Evolutionary conservation across 2,113 vertebrate species (phyloP), one percentile per base, ranked within the genome.

Genomic region (Ranitomeya variabilis): DNA sequence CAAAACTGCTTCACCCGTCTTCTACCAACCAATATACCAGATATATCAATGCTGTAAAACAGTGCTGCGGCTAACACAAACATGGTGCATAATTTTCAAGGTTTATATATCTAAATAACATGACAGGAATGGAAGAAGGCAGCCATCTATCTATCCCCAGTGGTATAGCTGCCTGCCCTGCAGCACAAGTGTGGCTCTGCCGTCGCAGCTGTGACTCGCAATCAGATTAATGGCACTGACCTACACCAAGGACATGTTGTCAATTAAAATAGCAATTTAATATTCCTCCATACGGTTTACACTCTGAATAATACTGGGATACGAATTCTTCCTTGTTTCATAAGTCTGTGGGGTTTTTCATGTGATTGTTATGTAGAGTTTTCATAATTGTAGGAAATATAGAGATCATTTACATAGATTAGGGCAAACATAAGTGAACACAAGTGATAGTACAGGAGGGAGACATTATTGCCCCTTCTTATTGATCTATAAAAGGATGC

Each of bases 181-280:
- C 60, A 51, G 52, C 19, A 74, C 12, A 64, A 23, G 67, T 54
- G 45, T 37, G 62, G 71, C 51, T 57, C 55, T 55, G 55, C n/a
- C 83, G 59, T 18, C 54, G 45, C 81, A 66, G 82, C 87, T 85
- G 82, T 55, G 62, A 79, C 55, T 37, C 59, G 74, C 73, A 85
- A 85, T 84, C 82, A 69, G 81, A 85, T 79, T 89, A 89, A 89
- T 85, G 62, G 37, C 55, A 62, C 85, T 85, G 87, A 85, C 87
- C 87, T 84, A 89, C n/a, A 89, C 59, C 87, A 89, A 89, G 87
- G 87, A 78, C 87, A 89, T 37, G 14, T 51, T 69, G 54, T 52
- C 82, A 84, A 85, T 85, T 89, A 89, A 84, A 78, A 64, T 67
- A 82, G 74, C 57, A 77, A 52, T 67, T 23, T 78, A 57, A 69